A percentile compares a stretch with the other conserved stretches of the same genome.
Conservation (phyloP, 1,140 invertebrate species). For the Maconellicoccus hirsutus region DNA sequence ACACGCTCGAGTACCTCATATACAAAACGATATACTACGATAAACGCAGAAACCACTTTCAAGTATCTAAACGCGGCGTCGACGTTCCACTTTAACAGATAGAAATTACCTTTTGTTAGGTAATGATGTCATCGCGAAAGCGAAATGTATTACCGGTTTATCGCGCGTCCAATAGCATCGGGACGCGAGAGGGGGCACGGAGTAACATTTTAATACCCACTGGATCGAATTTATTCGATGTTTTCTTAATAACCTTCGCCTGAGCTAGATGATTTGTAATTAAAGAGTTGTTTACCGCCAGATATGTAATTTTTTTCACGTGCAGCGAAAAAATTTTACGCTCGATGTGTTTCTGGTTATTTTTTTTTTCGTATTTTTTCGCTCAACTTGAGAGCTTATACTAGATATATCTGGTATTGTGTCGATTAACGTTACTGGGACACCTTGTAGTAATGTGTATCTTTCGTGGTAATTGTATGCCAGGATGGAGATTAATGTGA, state of each 20-base stretch:
- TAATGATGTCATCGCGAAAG: constrained; percentile 7
- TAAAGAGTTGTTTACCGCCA: not conserved
- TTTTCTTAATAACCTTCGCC: constrained; percentile 3
- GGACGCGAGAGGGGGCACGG: not conserved
- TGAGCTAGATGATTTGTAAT: constrained; percentile 1
- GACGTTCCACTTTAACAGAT: not conserved
- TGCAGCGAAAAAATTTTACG: too few relatives aligned
- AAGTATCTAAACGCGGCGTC: not conserved
- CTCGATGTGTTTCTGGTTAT: too few relatives aligned
- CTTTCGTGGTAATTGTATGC: too few relatives aligned
- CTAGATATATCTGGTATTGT: not conserved
- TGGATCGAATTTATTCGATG: not conserved
- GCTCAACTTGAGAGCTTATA: not conserved
- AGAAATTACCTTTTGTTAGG: not conserved
- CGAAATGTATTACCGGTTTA: constrained; percentile 4
- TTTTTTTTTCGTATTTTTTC: not conserved
- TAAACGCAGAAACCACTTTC: too few relatives aligned
- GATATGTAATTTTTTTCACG: too few relatives aligned
- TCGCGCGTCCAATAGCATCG: not conserved
- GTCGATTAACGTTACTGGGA: too few relatives aligned
- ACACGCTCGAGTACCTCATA: too few relatives aligned
- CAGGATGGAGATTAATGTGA: too few relatives aligned
- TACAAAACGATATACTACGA: too few relatives aligned
- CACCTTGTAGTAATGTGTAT: too few relatives aligned
- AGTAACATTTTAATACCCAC: not conserved